A percentile compares a stretch with the other conserved stretches of the same genome.
Evolutionary conservation across 2,797 vertebrate genomes (phyloP).

Genomic region (Coregonus sp.): DNA sequence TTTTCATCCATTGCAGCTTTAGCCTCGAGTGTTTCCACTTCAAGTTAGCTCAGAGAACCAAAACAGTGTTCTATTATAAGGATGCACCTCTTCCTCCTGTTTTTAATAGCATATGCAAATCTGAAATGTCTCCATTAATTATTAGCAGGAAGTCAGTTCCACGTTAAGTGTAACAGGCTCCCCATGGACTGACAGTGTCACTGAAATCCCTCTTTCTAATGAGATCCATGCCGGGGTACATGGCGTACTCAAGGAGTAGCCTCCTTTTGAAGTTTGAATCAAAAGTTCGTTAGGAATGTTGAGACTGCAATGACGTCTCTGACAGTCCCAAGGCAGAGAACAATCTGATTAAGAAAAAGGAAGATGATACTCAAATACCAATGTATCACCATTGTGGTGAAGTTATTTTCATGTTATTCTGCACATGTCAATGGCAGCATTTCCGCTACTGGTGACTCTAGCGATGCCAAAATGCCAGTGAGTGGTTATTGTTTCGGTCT

Average conservation of each 20-base stretch:
- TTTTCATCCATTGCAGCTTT: background rate
- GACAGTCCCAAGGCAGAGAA: no score
- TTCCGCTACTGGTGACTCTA: background rate
- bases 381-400: background rate
- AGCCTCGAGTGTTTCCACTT: no score
- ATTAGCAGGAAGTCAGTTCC: constrained; percentile 73
- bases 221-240: background rate
- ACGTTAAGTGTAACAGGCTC: constrained; percentile 63
- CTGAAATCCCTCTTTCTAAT: constrained; percentile 23
- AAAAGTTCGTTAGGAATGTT: no score
- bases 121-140: constrained; percentile 89
- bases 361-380: background rate
- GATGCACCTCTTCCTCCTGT: constrained; percentile 62
- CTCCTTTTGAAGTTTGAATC: background rate
- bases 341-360: no score
- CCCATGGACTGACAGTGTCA: constrained; percentile 46
- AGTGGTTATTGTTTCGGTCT: background rate
- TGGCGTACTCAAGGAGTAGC: background rate
- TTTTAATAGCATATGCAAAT: constrained; percentile 77
- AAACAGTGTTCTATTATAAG: constrained; percentile 13
- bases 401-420: background rate
- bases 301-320: no score
- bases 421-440: background rate
- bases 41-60: background rate
- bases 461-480: background rate